Evolutionary conservation across 2,113 vertebrate species (phyloP), one percentile per base, ranked within the genome.

Genomic region (Lates calcarifer): DNA sequence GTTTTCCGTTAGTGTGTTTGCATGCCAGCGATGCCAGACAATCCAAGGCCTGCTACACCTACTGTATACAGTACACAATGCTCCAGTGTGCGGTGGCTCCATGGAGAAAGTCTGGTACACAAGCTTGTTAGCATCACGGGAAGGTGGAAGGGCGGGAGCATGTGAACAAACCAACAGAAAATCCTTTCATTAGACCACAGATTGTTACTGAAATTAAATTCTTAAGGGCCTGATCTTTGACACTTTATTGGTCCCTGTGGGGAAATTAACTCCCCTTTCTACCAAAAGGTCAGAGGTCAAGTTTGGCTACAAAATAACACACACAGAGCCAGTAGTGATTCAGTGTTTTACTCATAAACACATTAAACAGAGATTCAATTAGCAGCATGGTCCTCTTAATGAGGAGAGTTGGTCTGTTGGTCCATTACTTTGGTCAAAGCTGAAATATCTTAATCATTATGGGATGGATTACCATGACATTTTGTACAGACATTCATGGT

Each of bases 1-100:
- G 92, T 91, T 92, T 92, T 66, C 89, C 75, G 22, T 93, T 84
- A 79, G 81, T 55, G 12, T 67, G 74, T 82, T 87, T 70, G 74
- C 60, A 68, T 89, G 92, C 90, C 90, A 85, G 81, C 77, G 2
- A 76, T 87, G 86, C 81, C 63, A 61, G 63, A 69, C 47, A 83
- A 77, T 74, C 60, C 79, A 1, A 39, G 56, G 67, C 72, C 39
- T 1, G 72, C 56, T 85, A 74, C 88, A 90, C 90, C 87, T 87
- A 85, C 88, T 81, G 77, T 63, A 68, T 39, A 61, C 62, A 20
- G 17, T 41, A 35, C 7, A 88, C 87, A 90, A 74, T 56, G 86
- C 57, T 58, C 28, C 83, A 81, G 81, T 92, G 85, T 91, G 74
- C 49, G 4, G 20, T 5, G 63, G 53, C 61, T 26, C 20, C 13